These are phyloP conservation scores for Macrosteles quadrilineatus DNA, from an alignment of 1,140 invertebrate genomes.

Conservation along the genomic window DNA sequence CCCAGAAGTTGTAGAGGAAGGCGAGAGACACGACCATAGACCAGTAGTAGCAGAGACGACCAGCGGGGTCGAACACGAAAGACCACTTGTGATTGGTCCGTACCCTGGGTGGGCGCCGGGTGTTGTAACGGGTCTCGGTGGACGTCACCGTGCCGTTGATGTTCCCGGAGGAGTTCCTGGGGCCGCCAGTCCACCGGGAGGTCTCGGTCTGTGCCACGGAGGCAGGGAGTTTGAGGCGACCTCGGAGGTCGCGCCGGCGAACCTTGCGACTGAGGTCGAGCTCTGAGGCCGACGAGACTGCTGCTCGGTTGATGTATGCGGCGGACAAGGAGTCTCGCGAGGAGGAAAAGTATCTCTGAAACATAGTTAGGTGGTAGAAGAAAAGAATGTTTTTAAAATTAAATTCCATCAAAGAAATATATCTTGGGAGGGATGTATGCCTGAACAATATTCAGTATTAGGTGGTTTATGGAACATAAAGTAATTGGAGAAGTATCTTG, in stretches of 20 bases:
- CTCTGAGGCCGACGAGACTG: conserved; percentile 65
- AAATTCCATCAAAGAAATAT: too few relatives aligned
- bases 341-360: conserved; percentile 65
- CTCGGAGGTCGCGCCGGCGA: conserved; percentile 48
- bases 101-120: conserved; percentile 14
- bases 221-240: conserved; percentile 24
- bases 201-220: conserved; percentile 24
- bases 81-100: conserved; percentile 67
- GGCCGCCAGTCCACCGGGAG: background rate
- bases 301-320: conserved; percentile 63
- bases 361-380: too few relatives aligned
- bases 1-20: conserved; percentile 99
- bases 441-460: too few relatives aligned
- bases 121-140: conserved; percentile 24
- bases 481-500: too few relatives aligned
- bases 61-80: conserved; percentile 91
- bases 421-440: too few relatives aligned
- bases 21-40: conserved; percentile 96
- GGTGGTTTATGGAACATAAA: too few relatives aligned
- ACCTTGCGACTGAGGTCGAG: conserved; percentile 58
- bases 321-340: conserved; percentile 74
- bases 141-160: conserved; percentile 16
- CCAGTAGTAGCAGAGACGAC: conserved; percentile 93
- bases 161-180: conserved; percentile 3
- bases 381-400: too few relatives aligned